Base-by-base conservation (phyloP, 2,797 vertebrate genomes). In the Bovichtus diacanthus region DNA sequence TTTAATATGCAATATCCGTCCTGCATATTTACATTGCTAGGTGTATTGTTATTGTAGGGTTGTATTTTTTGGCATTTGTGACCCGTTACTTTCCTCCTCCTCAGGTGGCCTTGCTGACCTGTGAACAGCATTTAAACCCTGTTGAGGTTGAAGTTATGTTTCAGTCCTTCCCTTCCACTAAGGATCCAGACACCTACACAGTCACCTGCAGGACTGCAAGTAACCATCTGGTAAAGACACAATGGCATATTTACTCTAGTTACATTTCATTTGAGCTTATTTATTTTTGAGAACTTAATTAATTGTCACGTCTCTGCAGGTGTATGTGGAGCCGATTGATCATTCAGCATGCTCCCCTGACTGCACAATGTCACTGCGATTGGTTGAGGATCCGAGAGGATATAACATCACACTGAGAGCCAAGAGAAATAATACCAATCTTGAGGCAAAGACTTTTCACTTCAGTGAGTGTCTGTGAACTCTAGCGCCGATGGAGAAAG, bases 331-430 rank as follows among this genome's bases (percentile, higher is more conserved):
- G 46, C 43, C 89, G 83, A 80, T 94, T 59, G 41, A 82, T 81
- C 75, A 39, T 47, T 85, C 90, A 62, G 58, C 56, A 63, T 94
- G 95, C 65, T 75, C 85, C 76, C 78, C 92, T 66, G 90, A 90
- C 71, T 93, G 95, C 81, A 89, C 87, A 81, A 36, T 94, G 79
- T 81, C 75, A 4, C 58, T 95, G 25, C 70, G 19, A 71, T 73
- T 92, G 70, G 54, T 95, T 27, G 92, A 96, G 23, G 89, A 96
- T 83, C 90, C 82, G 21, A 84, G 87, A 73, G 90, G 92, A 25
- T 96, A 95, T 85, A 75, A 90, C 59, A 70, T 97, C 64, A 90
- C 87, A 19, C 70, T 97, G 90, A 89, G 92, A 77, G 94, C 95
- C 65, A 76, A 61, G 38, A 87, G 73, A 63, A 71, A 84, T 65